These are phyloP conservation scores for Andrena marginata DNA, from an alignment of 2,888 invertebrate genomes.

Conservation along the genomic window DNA sequence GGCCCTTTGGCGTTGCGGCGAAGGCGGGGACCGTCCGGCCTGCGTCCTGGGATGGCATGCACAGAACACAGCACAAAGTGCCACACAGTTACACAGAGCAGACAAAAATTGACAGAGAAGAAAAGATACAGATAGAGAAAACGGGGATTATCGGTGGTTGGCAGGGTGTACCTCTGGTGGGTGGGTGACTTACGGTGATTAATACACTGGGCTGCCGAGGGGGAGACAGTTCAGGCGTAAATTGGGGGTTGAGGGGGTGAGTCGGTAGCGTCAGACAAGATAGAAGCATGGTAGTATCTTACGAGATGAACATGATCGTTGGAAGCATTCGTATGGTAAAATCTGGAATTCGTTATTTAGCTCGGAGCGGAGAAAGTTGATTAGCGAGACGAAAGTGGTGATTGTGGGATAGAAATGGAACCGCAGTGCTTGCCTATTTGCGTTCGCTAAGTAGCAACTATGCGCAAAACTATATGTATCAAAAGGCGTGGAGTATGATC, in stretches of 20 bases:
- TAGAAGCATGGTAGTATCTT: neutral
- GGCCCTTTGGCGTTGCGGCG: slow-evolving; percentile 84
- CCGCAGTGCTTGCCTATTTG: slow-evolving; percentile 8
- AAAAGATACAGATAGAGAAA: slow-evolving; percentile 47
- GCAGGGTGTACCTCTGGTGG: neutral
- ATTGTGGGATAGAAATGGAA: neutral
- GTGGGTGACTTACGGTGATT: neutral
- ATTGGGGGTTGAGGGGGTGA: neutral
- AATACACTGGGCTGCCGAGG: neutral
- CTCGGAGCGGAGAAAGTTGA: slow-evolving; percentile 7
- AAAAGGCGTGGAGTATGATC: neutral
- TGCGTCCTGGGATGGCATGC: slow-evolving; percentile 85
- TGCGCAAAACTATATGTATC: slow-evolving; percentile 4
- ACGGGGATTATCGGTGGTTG: neutral
- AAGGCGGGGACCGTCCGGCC: slow-evolving; percentile 85
- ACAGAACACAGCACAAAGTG: slow-evolving; percentile 85
- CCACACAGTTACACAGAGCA: slow-evolving; percentile 84
- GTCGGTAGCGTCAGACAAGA: neutral
- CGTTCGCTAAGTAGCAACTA: slow-evolving; percentile 25
- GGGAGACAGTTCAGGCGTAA: neutral
- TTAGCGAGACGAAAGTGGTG: neutral
- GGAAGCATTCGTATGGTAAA: neutral
- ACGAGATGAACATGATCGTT: neutral
- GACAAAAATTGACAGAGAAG: slow-evolving; percentile 73
- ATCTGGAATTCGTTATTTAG: neutral